Base-by-base conservation (phyloP, 1,140 invertebrate genomes). In the Megathymus violae region DNA sequence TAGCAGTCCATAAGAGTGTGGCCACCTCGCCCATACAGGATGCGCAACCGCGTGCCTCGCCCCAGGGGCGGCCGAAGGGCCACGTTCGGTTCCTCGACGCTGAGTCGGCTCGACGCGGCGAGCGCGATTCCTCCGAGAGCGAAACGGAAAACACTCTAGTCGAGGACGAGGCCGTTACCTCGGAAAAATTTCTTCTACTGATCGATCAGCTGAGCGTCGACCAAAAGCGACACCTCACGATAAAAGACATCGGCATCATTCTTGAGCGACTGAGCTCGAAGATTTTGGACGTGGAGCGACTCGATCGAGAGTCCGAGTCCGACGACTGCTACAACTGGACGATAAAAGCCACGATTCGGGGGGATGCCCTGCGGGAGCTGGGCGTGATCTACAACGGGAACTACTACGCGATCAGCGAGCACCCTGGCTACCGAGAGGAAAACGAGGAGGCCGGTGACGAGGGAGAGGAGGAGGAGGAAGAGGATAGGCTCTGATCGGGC, bases 341-440 rank as follows among this genome's bases (percentile, higher is more conserved):
- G 79, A 97, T 97, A 91, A 97, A 97, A 89, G 97, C 97, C 44
- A 97, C 97, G 67, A 98, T 98, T 71, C 93, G 96, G 41, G 97
- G 97, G 41, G 97, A 98, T 84, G 96, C 97, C 67, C 89, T 98
- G 62, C 93, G 96, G 44, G 97, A 98, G 89, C 93, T 98, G 43
- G 97, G 97, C 38, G 96, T 98, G 54, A 97, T 98, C 78, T 98
- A 98, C 90, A 98, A 98, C 92, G 97, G 97, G 34, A 98, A 97
- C 90, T 98, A 97, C 92, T 98, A 98, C 90, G 96, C 96, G 56
- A 98, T 98, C 76, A 97, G 96, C 71, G 97, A 98, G 89, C 97
- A 98, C 91, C 97, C 97, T 27, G 96, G 96, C 16, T 98, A 98
- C 88, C 96, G 96, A 87, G 96, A 97, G 81, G 96, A 96, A 87